phyloP scores from a whole-genome alignment of 2,797 vertebrate genomes.

The Morelia viridis region DNA sequence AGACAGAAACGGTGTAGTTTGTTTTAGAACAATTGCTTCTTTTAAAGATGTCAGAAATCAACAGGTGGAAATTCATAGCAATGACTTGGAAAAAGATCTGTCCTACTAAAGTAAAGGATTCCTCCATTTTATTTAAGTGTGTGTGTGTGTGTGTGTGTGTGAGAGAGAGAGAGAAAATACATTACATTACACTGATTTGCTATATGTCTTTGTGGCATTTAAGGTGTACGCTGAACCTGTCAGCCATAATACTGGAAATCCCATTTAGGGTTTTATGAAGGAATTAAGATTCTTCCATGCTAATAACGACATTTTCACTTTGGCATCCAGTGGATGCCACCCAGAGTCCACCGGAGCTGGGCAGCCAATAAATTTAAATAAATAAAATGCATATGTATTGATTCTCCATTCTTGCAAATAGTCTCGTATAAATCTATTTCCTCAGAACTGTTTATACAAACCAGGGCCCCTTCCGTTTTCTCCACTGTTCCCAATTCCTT shows the following conservation, averaged over 20 bases:
- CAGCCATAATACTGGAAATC: not conserved
- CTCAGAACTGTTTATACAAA: not conserved
- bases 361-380: too few species aligned
- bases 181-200: not conserved
- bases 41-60: not conserved
- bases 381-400: not conserved
- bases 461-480: not conserved
- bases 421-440: not conserved
- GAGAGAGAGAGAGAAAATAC: not conserved
- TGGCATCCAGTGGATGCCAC: not conserved
- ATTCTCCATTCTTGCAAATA: not conserved
- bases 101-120: slow-evolving; percentile 8
- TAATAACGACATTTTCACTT: not conserved
- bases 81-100: not conserved
- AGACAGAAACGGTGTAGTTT: slow-evolving; percentile 17
- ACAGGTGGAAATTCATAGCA: not conserved
- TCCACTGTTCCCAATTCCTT: not conserved
- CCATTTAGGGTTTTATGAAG: not conserved
- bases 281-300: not conserved
- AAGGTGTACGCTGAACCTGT: not conserved
- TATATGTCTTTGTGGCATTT: not conserved
- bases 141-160: not conserved
- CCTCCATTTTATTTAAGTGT: not conserved
- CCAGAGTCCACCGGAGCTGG: not conserved
- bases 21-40: slow-evolving; percentile 10